Conservation (phyloP, 2,888 invertebrate genomes). For the Sarcophaga rosellei region DNA sequence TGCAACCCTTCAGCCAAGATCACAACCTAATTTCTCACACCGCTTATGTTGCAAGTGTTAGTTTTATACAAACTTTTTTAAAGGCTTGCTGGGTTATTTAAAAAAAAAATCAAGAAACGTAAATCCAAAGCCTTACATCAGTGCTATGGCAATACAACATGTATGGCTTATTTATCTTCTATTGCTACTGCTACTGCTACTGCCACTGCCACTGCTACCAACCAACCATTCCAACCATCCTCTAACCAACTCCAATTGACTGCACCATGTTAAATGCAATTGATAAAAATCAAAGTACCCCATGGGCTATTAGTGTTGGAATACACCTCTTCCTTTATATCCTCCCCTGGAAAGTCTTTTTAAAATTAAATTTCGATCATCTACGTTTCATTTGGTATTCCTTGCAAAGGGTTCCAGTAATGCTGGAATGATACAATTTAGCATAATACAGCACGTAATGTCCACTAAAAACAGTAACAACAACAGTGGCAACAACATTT, state of each 20-base stretch:
- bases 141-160: constrained; percentile 31
- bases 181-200: too few species aligned
- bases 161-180: constrained; percentile 41
- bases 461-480: constrained; percentile 50
- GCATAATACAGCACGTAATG: constrained; percentile 65
- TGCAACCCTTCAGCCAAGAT: too few species aligned
- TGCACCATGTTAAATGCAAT: constrained; percentile 53
- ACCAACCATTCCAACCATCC: neutral
- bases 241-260: neutral
- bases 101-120: neutral
- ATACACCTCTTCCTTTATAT: constrained; percentile 2
- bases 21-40: too few species aligned
- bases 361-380: neutral
- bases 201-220: too few species aligned
- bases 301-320: constrained; percentile 62
- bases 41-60: too few species aligned
- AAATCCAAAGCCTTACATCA: constrained; percentile 11
- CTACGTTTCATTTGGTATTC: constrained; percentile 4
- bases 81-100: constrained; percentile 17
- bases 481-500: neutral
- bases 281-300: constrained; percentile 66
- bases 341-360: neutral
- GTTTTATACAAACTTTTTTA: neutral
- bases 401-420: too few species aligned
- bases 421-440: constrained; percentile 61